These are phyloP conservation scores for Parazoanthus darwini DNA, from an alignment of 92 coral and sea anemone species.

Conservation along the genomic window DNA sequence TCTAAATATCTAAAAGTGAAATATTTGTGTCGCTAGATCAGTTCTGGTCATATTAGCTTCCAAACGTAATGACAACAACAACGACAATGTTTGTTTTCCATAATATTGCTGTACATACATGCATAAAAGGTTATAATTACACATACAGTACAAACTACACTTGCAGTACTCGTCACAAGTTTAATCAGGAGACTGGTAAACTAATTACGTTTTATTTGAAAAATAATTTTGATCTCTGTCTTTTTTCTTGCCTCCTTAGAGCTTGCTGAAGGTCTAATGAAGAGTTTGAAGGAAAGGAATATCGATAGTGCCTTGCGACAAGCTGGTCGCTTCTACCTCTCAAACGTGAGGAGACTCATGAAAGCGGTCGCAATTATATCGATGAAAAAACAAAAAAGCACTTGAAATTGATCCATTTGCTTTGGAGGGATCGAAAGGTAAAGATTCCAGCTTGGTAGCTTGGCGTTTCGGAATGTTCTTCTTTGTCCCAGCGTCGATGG, in stretches of 20 bases:
- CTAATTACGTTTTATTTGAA: not conserved
- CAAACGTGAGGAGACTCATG: not conserved
- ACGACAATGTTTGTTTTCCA: too few species aligned
- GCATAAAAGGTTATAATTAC: too few species aligned
- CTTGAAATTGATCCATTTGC: not conserved
- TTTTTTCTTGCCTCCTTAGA: not conserved
- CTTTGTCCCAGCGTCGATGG: too few species aligned
- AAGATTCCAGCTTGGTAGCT: too few species aligned
- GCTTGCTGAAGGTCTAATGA: not conserved
- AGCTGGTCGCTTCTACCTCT: conserved; percentile 14
- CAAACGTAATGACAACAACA: too few species aligned
- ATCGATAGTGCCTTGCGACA: not conserved
- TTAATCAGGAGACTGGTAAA: too few species aligned
- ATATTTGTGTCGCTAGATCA: not conserved
- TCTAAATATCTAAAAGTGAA: not conserved
- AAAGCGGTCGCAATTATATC: not conserved
- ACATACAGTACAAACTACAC: too few species aligned
- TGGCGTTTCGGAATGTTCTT: too few species aligned
- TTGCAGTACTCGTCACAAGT: too few species aligned
- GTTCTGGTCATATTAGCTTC: too few species aligned
- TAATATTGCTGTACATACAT: too few species aligned
- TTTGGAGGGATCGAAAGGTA: too few species aligned
- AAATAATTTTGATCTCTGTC: not conserved
- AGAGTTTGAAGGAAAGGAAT: not conserved
- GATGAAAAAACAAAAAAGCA: not conserved